A percentile compares a stretch with the other conserved stretches of the same genome.
These are phyloP conservation scores for Hemitrygon akajei DNA, from an alignment of 2,797 vertebrate genomes.

Conservation along the genomic window DNA sequence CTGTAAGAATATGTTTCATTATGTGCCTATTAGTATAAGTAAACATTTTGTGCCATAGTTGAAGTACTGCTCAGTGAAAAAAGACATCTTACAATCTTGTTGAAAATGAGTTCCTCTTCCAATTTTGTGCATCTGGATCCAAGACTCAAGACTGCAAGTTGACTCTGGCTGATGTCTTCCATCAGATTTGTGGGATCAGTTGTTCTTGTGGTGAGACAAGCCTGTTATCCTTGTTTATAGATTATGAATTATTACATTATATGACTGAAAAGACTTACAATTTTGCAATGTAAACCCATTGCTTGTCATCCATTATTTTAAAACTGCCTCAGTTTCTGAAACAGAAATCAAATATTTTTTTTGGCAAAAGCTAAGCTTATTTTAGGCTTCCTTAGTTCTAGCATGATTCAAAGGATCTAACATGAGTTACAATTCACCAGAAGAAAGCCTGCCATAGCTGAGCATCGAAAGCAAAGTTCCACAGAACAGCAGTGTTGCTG, in stretches of 20 bases:
- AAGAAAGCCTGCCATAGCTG: background rate
- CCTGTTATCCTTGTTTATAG: background rate
- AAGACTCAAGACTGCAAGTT: background rate
- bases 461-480: background rate
- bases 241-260: background rate
- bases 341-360: background rate
- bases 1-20: background rate
- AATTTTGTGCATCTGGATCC: background rate
- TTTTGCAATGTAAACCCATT: background rate
- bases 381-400: background rate
- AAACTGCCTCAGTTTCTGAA: background rate
- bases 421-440: background rate
- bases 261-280: background rate
- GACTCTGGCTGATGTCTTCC: background rate
- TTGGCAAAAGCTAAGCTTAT: background rate
- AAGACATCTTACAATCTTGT: background rate
- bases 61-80: background rate
- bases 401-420: background rate
- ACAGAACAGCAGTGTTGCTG: background rate
- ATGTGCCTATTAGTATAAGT: background rate
- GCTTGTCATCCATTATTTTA: background rate
- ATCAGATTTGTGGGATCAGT: background rate
- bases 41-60: background rate
- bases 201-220: background rate
- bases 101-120: background rate